A percentile compares a stretch with the other conserved stretches of the same genome.
These are phyloP conservation scores for Ictalurus punctatus DNA, from an alignment of 2,113 vertebrate genomes.

Conservation along the genomic window DNA sequence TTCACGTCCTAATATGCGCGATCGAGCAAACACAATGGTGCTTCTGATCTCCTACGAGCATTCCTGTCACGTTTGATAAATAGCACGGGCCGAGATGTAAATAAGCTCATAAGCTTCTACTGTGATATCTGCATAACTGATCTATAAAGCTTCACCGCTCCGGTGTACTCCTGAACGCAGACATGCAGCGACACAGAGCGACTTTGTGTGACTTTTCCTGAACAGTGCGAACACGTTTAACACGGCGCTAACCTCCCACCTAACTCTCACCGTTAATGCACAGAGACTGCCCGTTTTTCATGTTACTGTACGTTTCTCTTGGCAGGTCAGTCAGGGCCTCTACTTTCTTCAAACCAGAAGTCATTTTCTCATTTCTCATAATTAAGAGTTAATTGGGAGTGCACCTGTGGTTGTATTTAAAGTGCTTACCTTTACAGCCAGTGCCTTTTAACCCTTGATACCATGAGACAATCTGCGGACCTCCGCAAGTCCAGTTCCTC, in stretches of 20 bases:
- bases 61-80: constrained; percentile 32
- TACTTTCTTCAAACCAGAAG: no score
- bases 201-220: background rate
- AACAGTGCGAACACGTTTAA: background rate
- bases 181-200: constrained; percentile 34
- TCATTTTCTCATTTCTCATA: background rate
- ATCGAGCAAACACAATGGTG: constrained; percentile 11
- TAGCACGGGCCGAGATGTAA: constrained; percentile 21
- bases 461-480: background rate
- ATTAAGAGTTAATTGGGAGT: background rate
- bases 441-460: background rate
- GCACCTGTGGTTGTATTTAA: background rate
- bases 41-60: background rate
- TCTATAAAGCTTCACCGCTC: constrained; percentile 43
- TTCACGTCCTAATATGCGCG: background rate
- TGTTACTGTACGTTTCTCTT: background rate
- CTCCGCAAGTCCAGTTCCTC: background rate
- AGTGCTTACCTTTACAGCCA: background rate
- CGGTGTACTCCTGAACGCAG: constrained; percentile 31
- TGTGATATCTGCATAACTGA: constrained; percentile 47
- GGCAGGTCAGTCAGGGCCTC: no score
- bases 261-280: no score
- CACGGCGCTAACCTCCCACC: background rate
- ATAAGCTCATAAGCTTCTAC: constrained; percentile 29
- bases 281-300: background rate